Base-by-base conservation (phyloP, 1,140 invertebrate genomes). In the Papilio xuthus region DNA sequence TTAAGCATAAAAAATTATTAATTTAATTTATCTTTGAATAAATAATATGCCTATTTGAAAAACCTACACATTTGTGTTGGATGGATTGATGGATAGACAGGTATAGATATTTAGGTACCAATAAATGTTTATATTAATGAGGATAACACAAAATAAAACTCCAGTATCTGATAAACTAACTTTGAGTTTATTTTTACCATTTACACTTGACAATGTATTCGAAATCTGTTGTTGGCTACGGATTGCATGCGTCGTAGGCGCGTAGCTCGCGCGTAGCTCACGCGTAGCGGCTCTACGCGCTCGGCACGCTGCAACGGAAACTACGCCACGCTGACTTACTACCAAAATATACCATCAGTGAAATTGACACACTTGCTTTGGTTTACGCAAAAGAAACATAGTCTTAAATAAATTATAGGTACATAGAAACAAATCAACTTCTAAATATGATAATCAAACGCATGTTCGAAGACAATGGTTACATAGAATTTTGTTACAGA, bases 111-210 rank as follows among this genome's bases (percentile, higher is more conserved):
- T 28, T 28, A 32, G 60, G 26, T 63, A 0, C 10, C 15, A 56
- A 28, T 28, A 28, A 42, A 63, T 32, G 1, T 53, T n/a, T 7
- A 47, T 28, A 70, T 26, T 78, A 71, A 63, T 69, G 75, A 42
- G 85, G 82, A 79, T 44, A 20, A 76, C 73, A 82, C 8, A 85
- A 92, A 93, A 93, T 93, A 86, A 93, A 93, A 93, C 88, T 92
- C 88, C 81, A 86, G 84, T 90, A 26, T 94, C 91, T 94, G 94
- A 94, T 94, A 94, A 94, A 94, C 94, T 94, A 94, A 94, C 93
- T 94, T 94, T 94, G 93, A 94, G 93, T 94, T 94, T 94, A 94
- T 94, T 94, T 91, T 94, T 94, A 94, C 94, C 93, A 94, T 94
- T 94, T 94, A 94, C 94, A 94, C 94, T 94, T 94, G 94, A 94